phyloP scores from a whole-genome alignment of 64 coral and sea anemone species.

The Porites lutea region DNA sequence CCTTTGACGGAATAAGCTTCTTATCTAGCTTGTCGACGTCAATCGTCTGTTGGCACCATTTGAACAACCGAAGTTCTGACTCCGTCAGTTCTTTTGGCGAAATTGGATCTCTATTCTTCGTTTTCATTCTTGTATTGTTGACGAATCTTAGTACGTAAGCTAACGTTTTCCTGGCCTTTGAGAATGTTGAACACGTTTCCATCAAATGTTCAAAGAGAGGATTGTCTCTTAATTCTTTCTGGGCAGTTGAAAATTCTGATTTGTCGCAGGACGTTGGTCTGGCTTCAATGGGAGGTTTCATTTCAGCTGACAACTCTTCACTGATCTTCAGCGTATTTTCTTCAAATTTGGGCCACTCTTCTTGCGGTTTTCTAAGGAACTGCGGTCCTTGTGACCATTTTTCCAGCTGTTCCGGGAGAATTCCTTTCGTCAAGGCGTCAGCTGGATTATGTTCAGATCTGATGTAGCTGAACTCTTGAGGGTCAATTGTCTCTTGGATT shows the following conservation, averaged over 20 bases:
- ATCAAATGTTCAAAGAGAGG: conserved; percentile 17
- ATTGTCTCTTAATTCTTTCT: conserved; percentile 5
- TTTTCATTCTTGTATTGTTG: conserved; percentile 24
- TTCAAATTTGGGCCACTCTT: too few species aligned
- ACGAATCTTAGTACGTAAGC: conserved; percentile 58
- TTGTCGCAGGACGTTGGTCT: too few species aligned
- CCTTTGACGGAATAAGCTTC: neutral
- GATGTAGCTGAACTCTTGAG: conserved; percentile 45
- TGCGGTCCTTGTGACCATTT: too few species aligned
- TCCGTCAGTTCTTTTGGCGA: conserved; percentile 39
- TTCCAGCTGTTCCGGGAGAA: conserved; percentile 8
- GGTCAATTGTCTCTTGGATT: conserved; percentile 62
- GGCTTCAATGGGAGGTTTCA: neutral
- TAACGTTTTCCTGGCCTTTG: conserved; percentile 29
- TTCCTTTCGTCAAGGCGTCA: conserved; percentile 65
- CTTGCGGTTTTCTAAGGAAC: too few species aligned
- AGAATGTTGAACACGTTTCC: conserved; percentile 27
- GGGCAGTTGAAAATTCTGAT: too few species aligned
- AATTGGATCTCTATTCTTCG: neutral
- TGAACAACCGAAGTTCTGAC: conserved; percentile 25
- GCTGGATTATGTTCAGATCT: conserved; percentile 61
- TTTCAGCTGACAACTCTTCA: too few species aligned
- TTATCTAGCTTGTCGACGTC: conserved; percentile 15
- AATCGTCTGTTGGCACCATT: too few species aligned
- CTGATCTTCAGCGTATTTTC: too few species aligned